These are phyloP conservation scores for Drosophila hamatofila DNA, from an alignment of 2,888 invertebrate species.

Conservation along the genomic window DNA sequence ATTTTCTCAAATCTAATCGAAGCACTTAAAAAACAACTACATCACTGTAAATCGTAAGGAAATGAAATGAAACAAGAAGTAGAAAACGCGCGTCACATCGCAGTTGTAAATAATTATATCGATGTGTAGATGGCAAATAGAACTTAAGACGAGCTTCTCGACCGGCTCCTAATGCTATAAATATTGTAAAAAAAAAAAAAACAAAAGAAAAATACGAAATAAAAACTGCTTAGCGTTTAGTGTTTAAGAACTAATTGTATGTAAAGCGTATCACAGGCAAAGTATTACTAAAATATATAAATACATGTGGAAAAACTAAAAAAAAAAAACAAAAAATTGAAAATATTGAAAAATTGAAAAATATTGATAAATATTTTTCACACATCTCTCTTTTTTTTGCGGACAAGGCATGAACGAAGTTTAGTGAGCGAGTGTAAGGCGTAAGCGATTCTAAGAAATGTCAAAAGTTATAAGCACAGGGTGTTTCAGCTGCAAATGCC, in stretches of 20 bases:
- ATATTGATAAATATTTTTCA: slow-evolving; percentile 35
- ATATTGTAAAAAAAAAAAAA: slow-evolving; percentile 48
- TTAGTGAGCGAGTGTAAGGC: slow-evolving; percentile 7
- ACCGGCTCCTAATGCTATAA: slow-evolving; percentile 46
- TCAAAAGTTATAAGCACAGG: slow-evolving; percentile 6
- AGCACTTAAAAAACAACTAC: slow-evolving; percentile 46
- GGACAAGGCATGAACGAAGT: not conserved
- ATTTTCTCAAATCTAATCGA: slow-evolving; percentile 47
- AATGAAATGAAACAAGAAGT: slow-evolving; percentile 2
- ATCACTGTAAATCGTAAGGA: slow-evolving; percentile 61
- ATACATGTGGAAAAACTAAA: slow-evolving; percentile 49
- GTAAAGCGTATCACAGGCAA: slow-evolving; percentile 66
- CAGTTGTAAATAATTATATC: slow-evolving; percentile 63
- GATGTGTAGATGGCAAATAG: slow-evolving; percentile 33
- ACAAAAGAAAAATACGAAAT: slow-evolving; percentile 2
- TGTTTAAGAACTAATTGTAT: slow-evolving; percentile 50
- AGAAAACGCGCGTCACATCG: slow-evolving; percentile 54
- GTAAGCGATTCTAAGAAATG: slow-evolving; percentile 8
- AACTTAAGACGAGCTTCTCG: slow-evolving; percentile 28
- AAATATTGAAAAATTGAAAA: slow-evolving; percentile 24
- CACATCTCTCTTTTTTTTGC: slow-evolving; percentile 1
- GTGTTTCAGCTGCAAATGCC: slow-evolving; percentile 13
- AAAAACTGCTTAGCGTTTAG: slow-evolving; percentile 56
- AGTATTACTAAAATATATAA: slow-evolving; percentile 74
- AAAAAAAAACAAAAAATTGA: slow-evolving; percentile 1